Base-by-base conservation (phyloP, 2,888 invertebrate species). In the Philaethria dido region DNA sequence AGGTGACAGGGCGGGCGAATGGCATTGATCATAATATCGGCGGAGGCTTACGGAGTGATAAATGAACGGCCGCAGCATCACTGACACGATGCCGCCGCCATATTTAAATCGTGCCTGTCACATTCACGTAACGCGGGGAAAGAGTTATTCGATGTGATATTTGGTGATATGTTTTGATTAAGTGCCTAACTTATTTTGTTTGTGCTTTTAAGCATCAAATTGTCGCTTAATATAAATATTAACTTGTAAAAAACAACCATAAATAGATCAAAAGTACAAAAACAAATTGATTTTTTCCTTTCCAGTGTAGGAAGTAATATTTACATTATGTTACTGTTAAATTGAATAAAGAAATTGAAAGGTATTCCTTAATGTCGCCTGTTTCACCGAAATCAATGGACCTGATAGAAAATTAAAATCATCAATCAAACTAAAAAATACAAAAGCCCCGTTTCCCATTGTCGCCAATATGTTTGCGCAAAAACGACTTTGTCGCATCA, bases 1-100 rank as follows among this genome's bases (percentile, higher is more conserved):
- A 74, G 71, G 76, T 16, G 73, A 74, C 64, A 72, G 75, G 80
- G 82, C 82, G 80, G 83, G 87, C 85, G 88, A 88, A 84, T 86
- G 87, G 88, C 92, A 92, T 91, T 92, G 92, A 91, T 92, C 92
- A 92, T 90, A 91, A 92, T 92, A 92, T 92, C 90, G 91, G 84
- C 89, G 88, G 88, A 89, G 91, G 92, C 91, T 92, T 91, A 91
- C 84, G 78, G 84, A 83, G 88, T 92, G 92, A 92, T 92, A 92
- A 91, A 92, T 92, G 92, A 87, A 79, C 84, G 87, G 85, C 84
- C 88, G 81, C 87, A 82, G 80, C 87, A 83, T 85, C 88, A 88
- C 80, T 79, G 85, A 82, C 81, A 86, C 87, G 89, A 87, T 80
- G 83, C 84, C 83, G 87, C 77, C 88, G 86, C 89, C 89, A 88